Conservation (phyloP, 1,140 invertebrate species). For the Coptotermes formosanus region DNA sequence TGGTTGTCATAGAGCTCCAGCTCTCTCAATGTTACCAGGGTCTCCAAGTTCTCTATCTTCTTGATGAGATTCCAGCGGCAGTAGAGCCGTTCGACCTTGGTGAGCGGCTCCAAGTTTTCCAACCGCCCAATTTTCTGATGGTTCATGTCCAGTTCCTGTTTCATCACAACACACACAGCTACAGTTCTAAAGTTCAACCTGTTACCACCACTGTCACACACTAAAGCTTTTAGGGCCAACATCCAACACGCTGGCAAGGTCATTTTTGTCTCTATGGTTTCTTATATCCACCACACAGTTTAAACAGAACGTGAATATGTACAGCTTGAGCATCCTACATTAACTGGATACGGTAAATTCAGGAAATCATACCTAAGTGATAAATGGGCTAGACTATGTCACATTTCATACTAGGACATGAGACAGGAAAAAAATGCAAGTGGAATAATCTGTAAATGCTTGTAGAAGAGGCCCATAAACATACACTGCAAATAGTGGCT, state of each 20-base stretch:
- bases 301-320: not conserved
- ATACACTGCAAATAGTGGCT: too few species aligned
- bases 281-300: too few species aligned
- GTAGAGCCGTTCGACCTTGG: slow-evolving; percentile 73
- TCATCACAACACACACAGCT: not conserved
- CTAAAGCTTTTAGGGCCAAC: not conserved
- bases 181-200: not conserved
- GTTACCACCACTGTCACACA: not conserved
- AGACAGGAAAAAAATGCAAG: too few species aligned
- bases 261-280: not conserved
- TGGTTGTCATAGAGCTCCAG: slow-evolving; percentile 97
- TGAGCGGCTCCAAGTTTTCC: slow-evolving; percentile 75
- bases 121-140: slow-evolving; percentile 80
- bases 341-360: too few species aligned
- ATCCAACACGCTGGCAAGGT: not conserved
- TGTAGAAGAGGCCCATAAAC: too few species aligned
- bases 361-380: not conserved
- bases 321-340: not conserved
- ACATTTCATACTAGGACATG: too few species aligned
- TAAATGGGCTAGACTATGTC: too few species aligned
- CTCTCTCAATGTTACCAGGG: slow-evolving; percentile 72
- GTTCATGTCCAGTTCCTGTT: slow-evolving; percentile 78
- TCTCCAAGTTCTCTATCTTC: slow-evolving; percentile 85
- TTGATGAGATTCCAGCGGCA: slow-evolving; percentile 94
- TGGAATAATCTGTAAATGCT: too few species aligned